Percentiles rank a stretch among this genome's conserved stretches.
Conservation (phyloP, 2,888 invertebrate species). For the Deroplatys truncata region DNA sequence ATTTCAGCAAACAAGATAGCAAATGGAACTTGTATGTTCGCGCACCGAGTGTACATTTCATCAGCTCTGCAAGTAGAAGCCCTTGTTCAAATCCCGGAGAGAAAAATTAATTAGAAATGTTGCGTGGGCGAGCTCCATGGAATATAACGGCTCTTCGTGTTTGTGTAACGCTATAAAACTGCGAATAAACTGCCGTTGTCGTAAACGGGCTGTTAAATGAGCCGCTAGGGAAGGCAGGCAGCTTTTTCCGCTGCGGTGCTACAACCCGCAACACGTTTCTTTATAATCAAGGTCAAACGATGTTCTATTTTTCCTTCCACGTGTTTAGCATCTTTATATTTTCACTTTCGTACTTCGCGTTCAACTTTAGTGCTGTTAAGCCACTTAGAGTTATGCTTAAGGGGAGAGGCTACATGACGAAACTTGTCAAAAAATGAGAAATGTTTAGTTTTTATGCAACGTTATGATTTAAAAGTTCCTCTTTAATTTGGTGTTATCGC, state of each 20-base stretch:
- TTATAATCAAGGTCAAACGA: neutral
- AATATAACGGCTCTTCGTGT: neutral
- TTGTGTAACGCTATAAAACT: neutral
- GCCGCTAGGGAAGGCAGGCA: neutral
- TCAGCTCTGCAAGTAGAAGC: neutral
- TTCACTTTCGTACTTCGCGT: too few relatives aligned
- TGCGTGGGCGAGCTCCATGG: neutral
- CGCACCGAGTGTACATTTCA: neutral
- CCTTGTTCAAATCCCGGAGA: neutral
- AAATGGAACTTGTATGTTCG: neutral
- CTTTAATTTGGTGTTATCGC: too few relatives aligned
- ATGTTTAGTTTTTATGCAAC: too few relatives aligned
- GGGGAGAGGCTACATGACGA: too few relatives aligned
- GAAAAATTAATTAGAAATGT: neutral
- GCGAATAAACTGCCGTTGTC: neutral
- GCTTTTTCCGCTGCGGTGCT: neutral
- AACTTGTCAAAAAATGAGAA: too few relatives aligned
- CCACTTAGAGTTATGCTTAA: too few relatives aligned
- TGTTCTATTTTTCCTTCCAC: too few relatives aligned
- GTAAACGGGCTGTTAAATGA: neutral
- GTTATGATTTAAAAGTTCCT: too few relatives aligned
- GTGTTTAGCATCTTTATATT: too few relatives aligned
- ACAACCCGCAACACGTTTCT: neutral
- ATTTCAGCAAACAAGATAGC: neutral
- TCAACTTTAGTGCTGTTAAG: too few relatives aligned